phyloP scores from a whole-genome alignment of 2,888 invertebrate species.

The Macrophya alboannulata region DNA sequence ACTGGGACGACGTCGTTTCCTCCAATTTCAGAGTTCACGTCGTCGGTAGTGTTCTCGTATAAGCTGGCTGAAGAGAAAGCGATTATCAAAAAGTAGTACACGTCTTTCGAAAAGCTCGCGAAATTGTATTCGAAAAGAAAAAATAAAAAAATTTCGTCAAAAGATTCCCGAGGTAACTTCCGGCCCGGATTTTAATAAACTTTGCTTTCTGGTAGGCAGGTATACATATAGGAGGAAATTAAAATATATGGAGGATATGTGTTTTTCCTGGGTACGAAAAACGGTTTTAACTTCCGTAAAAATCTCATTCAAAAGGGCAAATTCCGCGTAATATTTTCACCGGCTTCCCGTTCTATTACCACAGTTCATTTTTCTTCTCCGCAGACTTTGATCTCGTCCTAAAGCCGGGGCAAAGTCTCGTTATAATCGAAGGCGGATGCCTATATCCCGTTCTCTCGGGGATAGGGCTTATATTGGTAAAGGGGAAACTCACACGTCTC shows the following conservation, averaged over 20 bases:
- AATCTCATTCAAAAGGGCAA: not conserved
- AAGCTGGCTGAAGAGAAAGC: constrained; percentile 70
- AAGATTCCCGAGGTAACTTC: not conserved
- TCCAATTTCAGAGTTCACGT: constrained; percentile 79
- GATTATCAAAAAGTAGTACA: not conserved
- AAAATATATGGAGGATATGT: not conserved
- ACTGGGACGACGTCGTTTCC: constrained; percentile 81
- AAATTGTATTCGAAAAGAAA: not conserved
- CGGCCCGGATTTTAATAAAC: not conserved
- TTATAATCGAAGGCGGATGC: constrained; percentile 52
- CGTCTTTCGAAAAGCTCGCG: not conserved
- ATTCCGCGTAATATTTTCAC: constrained; percentile 25
- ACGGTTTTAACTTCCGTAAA: not conserved
- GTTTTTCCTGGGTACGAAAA: not conserved
- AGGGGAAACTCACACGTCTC: constrained; percentile 81
- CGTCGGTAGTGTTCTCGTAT: constrained; percentile 81
- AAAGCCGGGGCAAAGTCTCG: constrained; percentile 38
- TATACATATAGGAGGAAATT: not conserved
- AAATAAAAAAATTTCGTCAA: not conserved
- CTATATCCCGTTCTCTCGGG: constrained; percentile 15
- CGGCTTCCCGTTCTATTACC: not conserved
- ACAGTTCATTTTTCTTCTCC: constrained; percentile 53
- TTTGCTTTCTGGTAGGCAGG: not conserved
- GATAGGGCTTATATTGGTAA: not conserved
- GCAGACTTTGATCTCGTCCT: not conserved